These are phyloP conservation scores for Cyphomyrmex costatus DNA, from an alignment of 1,140 invertebrate genomes.

Conservation along the genomic window DNA sequence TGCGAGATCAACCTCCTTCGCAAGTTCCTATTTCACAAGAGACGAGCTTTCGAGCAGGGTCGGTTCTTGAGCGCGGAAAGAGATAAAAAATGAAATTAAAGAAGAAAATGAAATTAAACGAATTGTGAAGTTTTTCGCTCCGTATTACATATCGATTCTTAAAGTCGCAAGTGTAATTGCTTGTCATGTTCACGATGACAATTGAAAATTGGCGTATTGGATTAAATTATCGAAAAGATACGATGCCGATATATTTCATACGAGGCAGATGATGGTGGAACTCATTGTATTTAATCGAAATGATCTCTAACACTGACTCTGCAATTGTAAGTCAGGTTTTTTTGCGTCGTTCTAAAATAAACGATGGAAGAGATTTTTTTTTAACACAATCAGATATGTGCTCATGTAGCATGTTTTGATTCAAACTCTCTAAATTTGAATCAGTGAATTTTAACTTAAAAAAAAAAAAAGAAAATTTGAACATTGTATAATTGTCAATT, in stretches of 20 bases:
- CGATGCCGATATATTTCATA: background rate
- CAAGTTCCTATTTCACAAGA: conserved; percentile 36
- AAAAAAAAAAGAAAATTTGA: no score
- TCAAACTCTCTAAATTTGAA: background rate
- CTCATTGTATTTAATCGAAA: background rate
- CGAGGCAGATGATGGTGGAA: background rate
- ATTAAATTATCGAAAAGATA: background rate
- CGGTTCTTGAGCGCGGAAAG: conserved; percentile 4
- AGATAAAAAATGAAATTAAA: background rate
- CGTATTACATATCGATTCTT: background rate
- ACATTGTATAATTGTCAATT: no score
- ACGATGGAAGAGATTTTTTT: background rate
- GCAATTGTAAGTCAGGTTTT: conserved; percentile 24
- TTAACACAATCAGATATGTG: background rate
- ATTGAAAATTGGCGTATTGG: background rate
- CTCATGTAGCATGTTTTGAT: background rate
- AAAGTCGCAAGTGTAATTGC: background rate
- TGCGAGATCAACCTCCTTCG: conserved; percentile 1
- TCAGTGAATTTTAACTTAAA: no score
- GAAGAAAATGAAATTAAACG: background rate
- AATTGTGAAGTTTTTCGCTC: conserved; percentile 1
- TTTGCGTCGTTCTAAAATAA: conserved; percentile 24
- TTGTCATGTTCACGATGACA: background rate
- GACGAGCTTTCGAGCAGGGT: conserved; percentile 3
- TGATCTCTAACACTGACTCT: conserved; percentile 7